Evolutionary conservation across 2,113 vertebrate species (phyloP), one percentile per base, ranked within the genome.

Genomic region (Maccullochella peelii): DNA sequence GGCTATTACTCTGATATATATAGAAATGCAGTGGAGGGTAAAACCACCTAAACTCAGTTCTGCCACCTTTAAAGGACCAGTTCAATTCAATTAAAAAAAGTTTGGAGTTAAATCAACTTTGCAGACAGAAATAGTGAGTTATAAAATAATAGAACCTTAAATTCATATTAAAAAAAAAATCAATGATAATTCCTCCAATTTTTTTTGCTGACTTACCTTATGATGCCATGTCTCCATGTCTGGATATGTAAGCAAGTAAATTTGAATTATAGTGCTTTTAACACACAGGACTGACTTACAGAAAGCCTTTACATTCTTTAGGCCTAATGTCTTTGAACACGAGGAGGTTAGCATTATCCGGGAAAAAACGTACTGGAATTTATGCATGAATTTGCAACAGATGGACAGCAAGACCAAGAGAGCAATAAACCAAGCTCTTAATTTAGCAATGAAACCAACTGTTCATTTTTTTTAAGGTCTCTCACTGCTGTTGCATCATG

Each of bases 401-500:
- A 33, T 33, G 25, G 36, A 42, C 21, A n/a, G 5, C 10, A 6
- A 25, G 16, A 52, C 10, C 38, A 15, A 58, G 10, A 67, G 40
- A 68, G 40, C 16, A 52, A 38, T 12, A 5, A 61, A 30, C 63
- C 54, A 73, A 84, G 23, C 14, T 83, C 58, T 23, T 42, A 55
- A 44, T 83, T 71, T 71, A 33, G 33, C 33, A 33, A 33, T 33
- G 33, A 33, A 33, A 33, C 33, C 23, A 4, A 30, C 40, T 79
- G 23, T 73, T 67, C 4, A 49, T 57, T 11, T 55, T 54, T 54
- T 66, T 36, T 27, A 8, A 44, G 70, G 58, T 33, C 61, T 73
- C 18, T 50, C 20, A 6, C 52, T 75, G 54, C 42, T 59, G 67
- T 42, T 67, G 38, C 61, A 58, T 58, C 52, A 82, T 25, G 5